Percentiles rank a stretch among this genome's conserved stretches.
Evolutionary conservation across 2,797 vertebrate genomes (phyloP).

Genomic region (Babyrousa celebensis): DNA sequence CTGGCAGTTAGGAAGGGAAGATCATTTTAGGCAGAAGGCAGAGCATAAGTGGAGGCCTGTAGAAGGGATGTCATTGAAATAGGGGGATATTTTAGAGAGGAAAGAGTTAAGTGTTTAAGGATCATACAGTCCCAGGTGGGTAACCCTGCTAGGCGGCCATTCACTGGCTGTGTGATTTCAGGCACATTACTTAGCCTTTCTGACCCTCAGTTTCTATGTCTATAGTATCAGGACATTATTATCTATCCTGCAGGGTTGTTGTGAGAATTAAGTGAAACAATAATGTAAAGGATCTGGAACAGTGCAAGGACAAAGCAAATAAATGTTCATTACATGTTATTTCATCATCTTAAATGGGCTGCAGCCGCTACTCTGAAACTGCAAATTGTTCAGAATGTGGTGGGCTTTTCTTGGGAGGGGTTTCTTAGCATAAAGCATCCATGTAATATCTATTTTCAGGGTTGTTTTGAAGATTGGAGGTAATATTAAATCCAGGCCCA

Average conservation of each 20-base stretch:
- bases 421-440: background rate
- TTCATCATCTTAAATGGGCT: background rate
- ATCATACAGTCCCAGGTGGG: background rate
- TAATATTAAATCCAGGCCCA: constrained; percentile 37
- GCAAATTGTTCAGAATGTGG: constrained; percentile 4
- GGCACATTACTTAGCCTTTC: background rate
- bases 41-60: background rate
- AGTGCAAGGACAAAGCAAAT: background rate
- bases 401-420: background rate
- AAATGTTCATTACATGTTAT: background rate
- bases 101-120: background rate
- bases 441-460: background rate
- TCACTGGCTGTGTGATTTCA: background rate
- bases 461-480: constrained; percentile 58
- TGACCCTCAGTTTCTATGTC: constrained; percentile 24
- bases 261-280: constrained; percentile 13
- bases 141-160: background rate
- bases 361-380: background rate
- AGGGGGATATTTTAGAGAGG: background rate
- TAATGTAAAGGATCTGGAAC: background rate
- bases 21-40: background rate
- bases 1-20: background rate
- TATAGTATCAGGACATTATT: background rate
- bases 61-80: background rate
- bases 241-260: background rate